Evolutionary conservation across 2,888 invertebrate genomes (phyloP).

Genomic region (Linnaemya tessellans): DNA sequence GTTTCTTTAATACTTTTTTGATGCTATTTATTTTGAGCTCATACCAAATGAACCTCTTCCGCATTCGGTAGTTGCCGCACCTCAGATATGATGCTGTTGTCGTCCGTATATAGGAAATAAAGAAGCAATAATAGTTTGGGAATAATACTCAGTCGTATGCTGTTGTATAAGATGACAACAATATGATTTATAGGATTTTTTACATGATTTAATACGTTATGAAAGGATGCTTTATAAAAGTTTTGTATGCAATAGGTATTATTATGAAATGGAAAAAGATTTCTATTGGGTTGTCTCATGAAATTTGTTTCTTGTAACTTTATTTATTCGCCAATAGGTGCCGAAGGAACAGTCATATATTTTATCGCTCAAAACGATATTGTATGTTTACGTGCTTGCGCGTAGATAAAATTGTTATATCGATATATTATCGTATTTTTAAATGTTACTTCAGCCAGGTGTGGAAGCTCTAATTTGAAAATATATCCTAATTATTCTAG

Average conservation of each 20-base stretch:
- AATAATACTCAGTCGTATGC: neutral
- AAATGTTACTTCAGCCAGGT: no score
- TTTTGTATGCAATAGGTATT: neutral
- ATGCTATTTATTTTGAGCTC: slow-evolving; percentile 34
- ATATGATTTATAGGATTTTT: slow-evolving; percentile 65
- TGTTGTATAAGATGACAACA: slow-evolving; percentile 49
- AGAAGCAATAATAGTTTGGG: slow-evolving; percentile 19
- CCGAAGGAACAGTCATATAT: neutral
- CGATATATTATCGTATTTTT: no score
- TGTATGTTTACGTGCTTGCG: no score
- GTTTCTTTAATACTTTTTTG: slow-evolving; percentile 29
- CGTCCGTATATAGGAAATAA: slow-evolving; percentile 24
- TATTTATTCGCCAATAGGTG: neutral
- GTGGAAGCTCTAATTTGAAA: no score
- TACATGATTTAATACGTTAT: slow-evolving; percentile 55
- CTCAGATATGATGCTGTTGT: slow-evolving; percentile 33
- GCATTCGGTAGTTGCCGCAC: slow-evolving; percentile 62
- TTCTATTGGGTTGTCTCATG: neutral
- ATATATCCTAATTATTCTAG: no score
- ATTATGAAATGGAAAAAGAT: slow-evolving; percentile 30
- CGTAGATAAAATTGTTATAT: no score
- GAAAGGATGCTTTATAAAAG: slow-evolving; percentile 34
- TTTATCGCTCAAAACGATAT: no score
- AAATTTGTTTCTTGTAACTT: neutral
- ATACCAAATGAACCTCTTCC: slow-evolving; percentile 62